A percentile compares a stretch with the other conserved stretches of the same genome.
Evolutionary conservation across 2,797 vertebrate species (phyloP).

Genomic region (Eutrigla gurnardus): DNA sequence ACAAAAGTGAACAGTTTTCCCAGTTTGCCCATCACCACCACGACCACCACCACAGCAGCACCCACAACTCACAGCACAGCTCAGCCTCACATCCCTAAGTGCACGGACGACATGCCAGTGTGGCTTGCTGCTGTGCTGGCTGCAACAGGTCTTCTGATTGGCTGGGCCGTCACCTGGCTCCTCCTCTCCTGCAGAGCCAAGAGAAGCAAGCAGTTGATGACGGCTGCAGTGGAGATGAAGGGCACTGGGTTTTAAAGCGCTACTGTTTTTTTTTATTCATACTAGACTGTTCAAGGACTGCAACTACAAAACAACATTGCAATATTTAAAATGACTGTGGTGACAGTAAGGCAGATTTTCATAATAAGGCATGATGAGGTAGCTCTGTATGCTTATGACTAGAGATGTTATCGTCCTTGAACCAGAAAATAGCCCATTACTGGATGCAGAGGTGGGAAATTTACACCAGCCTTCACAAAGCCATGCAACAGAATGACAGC

Average conservation of each 20-base stretch:
- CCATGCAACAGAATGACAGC: background rate
- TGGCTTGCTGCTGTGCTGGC: conserved; percentile 86
- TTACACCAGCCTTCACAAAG: background rate
- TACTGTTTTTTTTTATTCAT: background rate
- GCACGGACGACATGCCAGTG: conserved; percentile 60
- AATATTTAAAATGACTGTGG: conserved; percentile 2
- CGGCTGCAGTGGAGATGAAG: conserved; percentile 41
- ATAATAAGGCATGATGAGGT: background rate
- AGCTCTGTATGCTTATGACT: conserved; percentile 1
- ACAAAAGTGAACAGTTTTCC: conserved; percentile 85
- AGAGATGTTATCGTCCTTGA: conserved; percentile 6
- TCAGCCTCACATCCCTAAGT: conserved; percentile 12
- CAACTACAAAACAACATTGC: background rate
- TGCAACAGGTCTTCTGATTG: conserved; percentile 76
- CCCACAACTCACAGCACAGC: conserved; percentile 4
- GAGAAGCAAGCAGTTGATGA: conserved; percentile 2
- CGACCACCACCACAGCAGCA: background rate
- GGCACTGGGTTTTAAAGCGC: conserved; percentile 66
- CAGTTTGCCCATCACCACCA: conserved; percentile 13
- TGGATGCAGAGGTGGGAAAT: background rate
- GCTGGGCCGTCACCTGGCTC: conserved; percentile 75
- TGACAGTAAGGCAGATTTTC: background rate
- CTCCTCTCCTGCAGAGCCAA: conserved; percentile 71
- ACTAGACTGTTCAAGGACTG: background rate
- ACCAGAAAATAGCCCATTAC: background rate